Evolutionary conservation across 1,140 invertebrate species (phyloP).

Genomic region (Apis mellifera): DNA sequence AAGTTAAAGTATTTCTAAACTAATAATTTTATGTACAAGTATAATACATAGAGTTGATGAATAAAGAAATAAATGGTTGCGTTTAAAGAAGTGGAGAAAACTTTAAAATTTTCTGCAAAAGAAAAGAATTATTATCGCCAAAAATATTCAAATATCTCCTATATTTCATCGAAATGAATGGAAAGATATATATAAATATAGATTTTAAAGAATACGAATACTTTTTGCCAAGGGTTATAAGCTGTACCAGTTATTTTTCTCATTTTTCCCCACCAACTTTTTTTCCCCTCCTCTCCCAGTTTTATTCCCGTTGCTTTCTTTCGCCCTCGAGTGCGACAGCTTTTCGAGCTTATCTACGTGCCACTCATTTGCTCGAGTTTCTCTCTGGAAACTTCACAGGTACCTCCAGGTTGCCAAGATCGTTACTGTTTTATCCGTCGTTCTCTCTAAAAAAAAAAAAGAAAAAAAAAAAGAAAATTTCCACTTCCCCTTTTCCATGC

Average conservation of each 20-base stretch:
- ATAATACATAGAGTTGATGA: too few species aligned
- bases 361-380: slow-evolving; percentile 51
- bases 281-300: background rate
- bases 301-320: slow-evolving; percentile 12
- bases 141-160: too few species aligned
- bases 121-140: too few species aligned
- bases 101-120: too few species aligned
- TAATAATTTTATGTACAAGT: too few species aligned
- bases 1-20: too few species aligned
- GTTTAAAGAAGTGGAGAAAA: too few species aligned
- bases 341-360: slow-evolving; percentile 51
- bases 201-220: too few species aligned
- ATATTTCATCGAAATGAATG: too few species aligned
- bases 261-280: background rate
- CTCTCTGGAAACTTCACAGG: slow-evolving; percentile 50
- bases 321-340: slow-evolving; percentile 24
- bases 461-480: slow-evolving; percentile 5
- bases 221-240: too few species aligned
- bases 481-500: background rate
- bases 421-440: slow-evolving; percentile 33
- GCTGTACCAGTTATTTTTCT: background rate
- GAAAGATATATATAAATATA: too few species aligned
- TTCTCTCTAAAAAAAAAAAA: background rate
- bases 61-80: too few species aligned
- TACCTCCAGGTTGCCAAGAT: slow-evolving; percentile 39